Base-by-base conservation (phyloP, 2,888 invertebrate species). In the Eupeodes luniger region DNA sequence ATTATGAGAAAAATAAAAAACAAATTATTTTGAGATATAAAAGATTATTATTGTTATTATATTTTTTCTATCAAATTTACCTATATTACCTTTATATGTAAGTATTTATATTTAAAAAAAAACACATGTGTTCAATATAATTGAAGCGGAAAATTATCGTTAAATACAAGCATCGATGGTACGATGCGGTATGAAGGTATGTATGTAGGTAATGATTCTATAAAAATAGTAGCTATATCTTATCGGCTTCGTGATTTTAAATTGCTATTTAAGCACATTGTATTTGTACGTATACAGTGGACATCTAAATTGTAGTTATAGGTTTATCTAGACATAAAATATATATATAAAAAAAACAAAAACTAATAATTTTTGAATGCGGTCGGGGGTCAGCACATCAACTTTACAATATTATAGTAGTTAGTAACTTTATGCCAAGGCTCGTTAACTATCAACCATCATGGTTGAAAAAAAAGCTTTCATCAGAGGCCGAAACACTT, bases 241-340 rank as follows among this genome's bases (percentile, higher is more conserved):
- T 83, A 74, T 79, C 83, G 78, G 59, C 67, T 74, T 78, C 53
- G 59, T 79, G 67, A 67, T 83, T 83, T 83, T 57, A 78, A 83
- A 83, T 83, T 83, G 49, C 78, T 66, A 74, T 78, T 78, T 14
- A 59, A 78, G 44, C 47, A 66, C 16, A 59, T 59, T 10, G 4
- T 72, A 27, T 27, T 27, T 27, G 27, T 27, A 27, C 66, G 36
- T 40, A 40, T 66, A 59, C 19, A 69, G 62, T 69, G 61, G 57
- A 34, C 57, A 77, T 57, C 36, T 72, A 78, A 49, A 57, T 57
- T 27, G 4, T 57, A 72, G 55, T 44, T 47, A 57, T 36, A 57
- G 70, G 53, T 57, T 57, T 47, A 66, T 66, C 72, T 16, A 27
- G 27, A 19, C 19, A 36, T 40, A 44, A 44, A 57, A 79, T 9